These are phyloP conservation scores for Himantopus leucocephalus DNA, from an alignment of 2,113 vertebrate genomes.

Conservation along the genomic window DNA sequence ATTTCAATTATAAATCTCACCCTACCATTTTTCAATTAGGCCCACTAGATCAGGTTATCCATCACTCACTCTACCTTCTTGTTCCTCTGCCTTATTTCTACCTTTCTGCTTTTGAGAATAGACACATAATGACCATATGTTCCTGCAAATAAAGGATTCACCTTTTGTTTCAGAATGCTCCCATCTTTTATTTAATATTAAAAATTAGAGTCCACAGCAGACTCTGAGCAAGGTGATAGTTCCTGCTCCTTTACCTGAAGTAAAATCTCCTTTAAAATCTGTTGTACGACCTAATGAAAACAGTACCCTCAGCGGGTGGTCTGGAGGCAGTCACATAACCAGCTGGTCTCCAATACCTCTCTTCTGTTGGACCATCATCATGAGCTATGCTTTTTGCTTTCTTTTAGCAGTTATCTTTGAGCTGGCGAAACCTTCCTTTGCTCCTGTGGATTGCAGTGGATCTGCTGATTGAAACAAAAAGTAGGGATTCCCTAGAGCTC, in stretches of 20 bases:
- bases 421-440: background rate
- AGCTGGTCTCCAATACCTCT: background rate
- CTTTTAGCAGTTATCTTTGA: background rate
- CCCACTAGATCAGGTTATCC: slow-evolving; percentile 53
- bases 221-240: background rate
- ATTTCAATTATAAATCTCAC: slow-evolving; percentile 46
- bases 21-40: slow-evolving; percentile 47
- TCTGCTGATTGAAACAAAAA: background rate
- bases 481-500: background rate
- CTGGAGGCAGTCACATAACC: background rate
- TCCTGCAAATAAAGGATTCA: background rate
- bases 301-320: background rate
- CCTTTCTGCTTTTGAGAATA: slow-evolving; percentile 31
- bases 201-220: background rate
- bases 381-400: background rate
- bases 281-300: background rate
- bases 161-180: background rate
- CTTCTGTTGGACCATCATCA: background rate
- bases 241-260: background rate
- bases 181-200: background rate
- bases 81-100: slow-evolving; percentile 33
- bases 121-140: background rate
- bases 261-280: background rate
- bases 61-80: slow-evolving; percentile 28
- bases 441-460: background rate